phyloP scores from a whole-genome alignment of 2,113 vertebrate genomes.

The Ciconia stormi region DNA sequence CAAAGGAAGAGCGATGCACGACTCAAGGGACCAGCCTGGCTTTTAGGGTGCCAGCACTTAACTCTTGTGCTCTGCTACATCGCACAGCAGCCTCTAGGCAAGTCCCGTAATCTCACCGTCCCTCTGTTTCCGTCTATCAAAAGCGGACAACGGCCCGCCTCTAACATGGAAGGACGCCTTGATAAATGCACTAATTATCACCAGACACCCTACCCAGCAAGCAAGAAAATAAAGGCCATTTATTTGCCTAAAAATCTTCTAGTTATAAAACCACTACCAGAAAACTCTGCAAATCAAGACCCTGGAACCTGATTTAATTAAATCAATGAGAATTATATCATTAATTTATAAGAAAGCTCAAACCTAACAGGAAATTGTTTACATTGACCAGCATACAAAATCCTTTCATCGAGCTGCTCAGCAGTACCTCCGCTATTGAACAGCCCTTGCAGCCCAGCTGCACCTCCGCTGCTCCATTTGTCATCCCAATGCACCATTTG shows the following conservation, averaged over 20 bases:
- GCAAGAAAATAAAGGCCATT: neutral
- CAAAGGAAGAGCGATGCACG: too few relatives aligned
- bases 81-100: too few relatives aligned
- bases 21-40: too few relatives aligned
- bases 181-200: conserved; percentile 7
- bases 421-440: rapidly evolving
- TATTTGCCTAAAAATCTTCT: neutral
- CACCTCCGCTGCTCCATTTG: conserved; percentile 33
- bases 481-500: conserved; percentile 53
- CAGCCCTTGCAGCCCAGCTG: neutral
- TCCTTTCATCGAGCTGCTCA: neutral
- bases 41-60: too few relatives aligned
- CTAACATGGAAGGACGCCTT: neutral
- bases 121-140: neutral
- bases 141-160: neutral
- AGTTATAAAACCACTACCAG: neutral
- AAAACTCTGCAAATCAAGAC: neutral
- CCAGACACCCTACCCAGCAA: neutral
- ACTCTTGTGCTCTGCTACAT: too few relatives aligned
- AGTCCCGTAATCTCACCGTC: neutral
- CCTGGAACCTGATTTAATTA: neutral
- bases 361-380: neutral
- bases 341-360: neutral
- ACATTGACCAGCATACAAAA: neutral
- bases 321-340: neutral